These are phyloP conservation scores for Carduelis carduelis DNA, from an alignment of 2,797 vertebrate genomes.

Conservation along the genomic window DNA sequence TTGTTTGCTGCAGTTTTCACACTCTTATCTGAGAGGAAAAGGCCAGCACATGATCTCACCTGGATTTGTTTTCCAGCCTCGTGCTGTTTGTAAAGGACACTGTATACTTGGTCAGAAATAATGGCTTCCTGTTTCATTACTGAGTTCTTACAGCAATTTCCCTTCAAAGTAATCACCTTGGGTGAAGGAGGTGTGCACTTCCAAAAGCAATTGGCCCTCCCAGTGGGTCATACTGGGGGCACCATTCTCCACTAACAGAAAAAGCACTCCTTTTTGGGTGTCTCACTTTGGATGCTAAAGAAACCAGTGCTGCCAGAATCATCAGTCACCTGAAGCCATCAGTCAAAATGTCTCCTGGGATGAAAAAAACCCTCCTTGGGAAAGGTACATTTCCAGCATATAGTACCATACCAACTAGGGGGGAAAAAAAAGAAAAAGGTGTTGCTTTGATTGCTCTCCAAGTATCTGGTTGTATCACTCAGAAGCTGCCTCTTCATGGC, in stretches of 20 bases:
- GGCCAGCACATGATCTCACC: neutral
- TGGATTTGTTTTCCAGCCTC: neutral
- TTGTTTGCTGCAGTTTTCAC: neutral
- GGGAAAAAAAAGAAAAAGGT: fast-evolving
- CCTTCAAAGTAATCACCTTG: neutral
- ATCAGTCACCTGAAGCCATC: neutral
- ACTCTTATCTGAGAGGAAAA: neutral
- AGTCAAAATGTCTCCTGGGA: neutral
- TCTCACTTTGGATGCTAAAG: neutral
- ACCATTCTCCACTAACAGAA: neutral
- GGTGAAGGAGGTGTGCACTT: neutral
- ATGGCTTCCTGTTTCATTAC: neutral
- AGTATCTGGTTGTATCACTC: neutral
- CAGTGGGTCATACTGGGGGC: neutral
- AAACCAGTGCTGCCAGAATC: neutral
- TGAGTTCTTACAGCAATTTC: neutral
- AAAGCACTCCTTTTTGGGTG: neutral
- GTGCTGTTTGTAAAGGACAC: neutral
- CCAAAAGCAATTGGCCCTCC: neutral
- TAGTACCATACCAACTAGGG: neutral
- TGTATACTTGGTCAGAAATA: neutral
- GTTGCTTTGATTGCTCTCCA: neutral
- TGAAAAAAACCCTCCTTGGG: neutral
- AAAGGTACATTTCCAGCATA: neutral
- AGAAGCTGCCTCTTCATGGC: neutral